These are phyloP conservation scores for Callocephalon fimbriatum DNA, from an alignment of 2,113 vertebrate genomes.

Conservation along the genomic window DNA sequence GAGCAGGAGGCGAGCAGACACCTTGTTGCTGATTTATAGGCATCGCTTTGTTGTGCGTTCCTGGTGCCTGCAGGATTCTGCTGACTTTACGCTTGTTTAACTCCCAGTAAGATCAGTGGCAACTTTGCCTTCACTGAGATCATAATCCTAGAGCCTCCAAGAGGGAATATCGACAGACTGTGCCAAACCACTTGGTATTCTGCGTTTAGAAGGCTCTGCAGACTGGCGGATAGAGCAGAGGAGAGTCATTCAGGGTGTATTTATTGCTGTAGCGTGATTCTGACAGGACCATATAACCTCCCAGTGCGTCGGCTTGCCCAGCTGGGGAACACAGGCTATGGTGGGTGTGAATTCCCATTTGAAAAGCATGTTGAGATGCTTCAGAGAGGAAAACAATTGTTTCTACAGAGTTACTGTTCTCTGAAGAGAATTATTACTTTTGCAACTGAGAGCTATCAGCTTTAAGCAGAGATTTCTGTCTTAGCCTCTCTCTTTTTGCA, in stretches of 20 bases:
- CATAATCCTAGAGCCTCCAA: constrained; percentile 30
- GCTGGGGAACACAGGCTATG: background rate
- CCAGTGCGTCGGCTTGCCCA: background rate
- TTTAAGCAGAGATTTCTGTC: constrained; percentile 36
- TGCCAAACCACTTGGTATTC: constrained; percentile 53
- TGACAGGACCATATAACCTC: background rate
- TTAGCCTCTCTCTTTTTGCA: background rate
- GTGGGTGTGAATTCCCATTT: constrained; percentile 15
- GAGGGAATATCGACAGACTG: background rate
- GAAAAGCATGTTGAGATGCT: constrained; percentile 6
- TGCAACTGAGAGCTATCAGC: background rate
- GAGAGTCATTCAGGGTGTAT: constrained; percentile 21
- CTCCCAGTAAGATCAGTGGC: constrained; percentile 44
- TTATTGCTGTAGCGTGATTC: constrained; percentile 34
- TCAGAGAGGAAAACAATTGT: constrained; percentile 1
- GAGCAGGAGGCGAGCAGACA: background rate
- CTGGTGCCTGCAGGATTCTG: constrained; percentile 28
- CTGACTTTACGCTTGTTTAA: constrained; percentile 45
- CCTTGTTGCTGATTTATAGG: constrained; percentile 40
- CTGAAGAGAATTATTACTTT: constrained; percentile 33
- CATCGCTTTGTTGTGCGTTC: background rate
- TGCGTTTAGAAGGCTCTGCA: background rate
- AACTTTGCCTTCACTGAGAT: constrained; percentile 47
- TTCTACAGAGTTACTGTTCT: constrained; percentile 21
- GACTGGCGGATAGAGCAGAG: background rate